These are phyloP conservation scores for Gryon sp. DNA, from an alignment of 1,140 invertebrate genomes.

Conservation along the genomic window DNA sequence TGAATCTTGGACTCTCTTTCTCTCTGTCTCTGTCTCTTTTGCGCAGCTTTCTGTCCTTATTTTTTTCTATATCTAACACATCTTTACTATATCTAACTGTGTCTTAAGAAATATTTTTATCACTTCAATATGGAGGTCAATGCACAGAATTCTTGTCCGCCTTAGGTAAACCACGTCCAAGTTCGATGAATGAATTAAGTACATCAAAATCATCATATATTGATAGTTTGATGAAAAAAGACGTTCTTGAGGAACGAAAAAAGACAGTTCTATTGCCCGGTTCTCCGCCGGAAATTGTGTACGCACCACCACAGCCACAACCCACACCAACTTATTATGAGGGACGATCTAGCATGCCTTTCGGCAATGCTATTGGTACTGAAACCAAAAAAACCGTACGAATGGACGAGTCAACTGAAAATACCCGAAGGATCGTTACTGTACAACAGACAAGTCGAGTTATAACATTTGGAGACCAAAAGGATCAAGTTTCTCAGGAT, in stretches of 20 bases:
- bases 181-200: constrained; percentile 65
- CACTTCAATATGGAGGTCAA: constrained; percentile 49
- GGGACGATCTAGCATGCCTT: constrained; percentile 79
- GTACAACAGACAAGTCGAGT: constrained; percentile 85
- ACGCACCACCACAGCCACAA: constrained; percentile 79
- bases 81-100: too few relatives aligned
- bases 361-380: constrained; percentile 81
- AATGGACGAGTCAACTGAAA: constrained; percentile 85
- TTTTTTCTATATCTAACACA: too few relatives aligned
- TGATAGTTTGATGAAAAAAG: constrained; percentile 50
- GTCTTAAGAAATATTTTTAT: too few relatives aligned
- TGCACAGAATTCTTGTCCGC: constrained; percentile 65
- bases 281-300: constrained; percentile 81
- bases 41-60: constrained; percentile 3
- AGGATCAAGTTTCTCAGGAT: constrained; percentile 52
- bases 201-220: constrained; percentile 77
- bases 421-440: constrained; percentile 82
- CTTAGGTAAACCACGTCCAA: constrained; percentile 70
- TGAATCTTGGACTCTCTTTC: constrained; percentile 23
- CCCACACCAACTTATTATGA: constrained; percentile 78
- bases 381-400: constrained; percentile 85
- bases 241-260: constrained; percentile 68
- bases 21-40: too few relatives aligned
- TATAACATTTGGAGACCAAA: constrained; percentile 83
- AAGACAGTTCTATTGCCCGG: constrained; percentile 81